A percentile compares a stretch with the other conserved stretches of the same genome.
Conservation (phyloP, 2,113 vertebrate genomes). For the Candoia aspera region DNA sequence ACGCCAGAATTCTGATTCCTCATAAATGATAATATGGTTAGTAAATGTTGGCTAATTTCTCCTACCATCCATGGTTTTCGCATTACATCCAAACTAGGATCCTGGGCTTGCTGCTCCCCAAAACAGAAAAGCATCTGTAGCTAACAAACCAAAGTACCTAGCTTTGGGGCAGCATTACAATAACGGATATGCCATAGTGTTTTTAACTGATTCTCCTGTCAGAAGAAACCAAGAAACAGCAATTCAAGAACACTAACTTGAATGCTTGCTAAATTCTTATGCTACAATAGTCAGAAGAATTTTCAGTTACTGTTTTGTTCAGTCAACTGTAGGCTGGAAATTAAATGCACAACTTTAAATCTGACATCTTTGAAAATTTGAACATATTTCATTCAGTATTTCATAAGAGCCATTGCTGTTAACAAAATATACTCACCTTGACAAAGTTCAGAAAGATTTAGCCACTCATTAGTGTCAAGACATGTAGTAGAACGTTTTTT, state of each 20-base stretch:
- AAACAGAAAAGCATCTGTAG: too few species aligned
- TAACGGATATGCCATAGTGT: too few species aligned
- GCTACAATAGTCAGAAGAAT: neutral
- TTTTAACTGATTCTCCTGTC: neutral
- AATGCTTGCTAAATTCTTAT: neutral
- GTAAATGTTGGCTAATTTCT: neutral
- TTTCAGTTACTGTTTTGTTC: neutral
- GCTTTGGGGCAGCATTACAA: too few species aligned
- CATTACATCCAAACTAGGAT: neutral
- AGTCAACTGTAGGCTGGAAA: neutral
- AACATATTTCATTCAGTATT: neutral
- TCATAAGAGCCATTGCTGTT: neutral
- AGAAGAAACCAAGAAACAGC: too few species aligned
- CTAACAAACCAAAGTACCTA: too few species aligned
- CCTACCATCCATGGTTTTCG: too few species aligned
- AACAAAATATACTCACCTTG: neutral
- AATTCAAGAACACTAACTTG: neutral
- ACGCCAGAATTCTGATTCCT: too few species aligned
- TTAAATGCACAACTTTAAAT: neutral
- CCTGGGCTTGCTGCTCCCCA: too few species aligned
- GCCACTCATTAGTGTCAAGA: neutral
- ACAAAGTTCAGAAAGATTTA: neutral
- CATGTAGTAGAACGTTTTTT: accelerated
- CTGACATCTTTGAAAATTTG: neutral
- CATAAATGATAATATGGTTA: neutral